Evolutionary conservation across 2,797 vertebrate genomes (phyloP).

Genomic region (Euphonia xanthogaster): DNA sequence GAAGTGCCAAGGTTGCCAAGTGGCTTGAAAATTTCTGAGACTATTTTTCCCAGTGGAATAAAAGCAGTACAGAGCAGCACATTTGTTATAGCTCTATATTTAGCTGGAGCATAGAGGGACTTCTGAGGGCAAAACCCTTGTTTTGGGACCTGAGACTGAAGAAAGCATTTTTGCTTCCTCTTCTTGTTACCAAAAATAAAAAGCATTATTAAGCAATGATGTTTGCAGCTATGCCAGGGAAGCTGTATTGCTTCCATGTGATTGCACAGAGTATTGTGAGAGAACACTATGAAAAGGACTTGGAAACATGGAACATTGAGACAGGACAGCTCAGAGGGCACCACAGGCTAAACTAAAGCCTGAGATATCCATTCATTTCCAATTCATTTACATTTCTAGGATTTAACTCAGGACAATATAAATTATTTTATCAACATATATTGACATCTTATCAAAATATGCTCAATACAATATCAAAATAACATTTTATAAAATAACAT

Average conservation of each 20-base stretch:
- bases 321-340: background rate
- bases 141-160: background rate
- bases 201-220: background rate
- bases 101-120: background rate
- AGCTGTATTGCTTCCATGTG: background rate
- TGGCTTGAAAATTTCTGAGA: background rate
- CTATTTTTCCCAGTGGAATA: background rate
- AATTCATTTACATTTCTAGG: too few relatives aligned
- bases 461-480: background rate
- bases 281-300: background rate
- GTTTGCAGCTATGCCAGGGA: background rate
- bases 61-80: background rate
- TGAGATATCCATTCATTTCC: background rate
- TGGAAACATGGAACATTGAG: fast-evolving
- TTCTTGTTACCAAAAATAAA: background rate
- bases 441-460: background rate
- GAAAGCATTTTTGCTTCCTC: background rate
- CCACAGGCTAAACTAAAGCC: background rate
- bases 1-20: background rate
- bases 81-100: background rate
- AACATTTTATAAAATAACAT: background rate
- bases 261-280: background rate
- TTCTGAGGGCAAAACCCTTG: background rate
- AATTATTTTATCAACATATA: background rate
- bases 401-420: background rate